Evolutionary conservation across 1,140 invertebrate genomes (phyloP), one percentile per base, ranked within the genome.

Genomic region (Brachionus koreanus): DNA sequence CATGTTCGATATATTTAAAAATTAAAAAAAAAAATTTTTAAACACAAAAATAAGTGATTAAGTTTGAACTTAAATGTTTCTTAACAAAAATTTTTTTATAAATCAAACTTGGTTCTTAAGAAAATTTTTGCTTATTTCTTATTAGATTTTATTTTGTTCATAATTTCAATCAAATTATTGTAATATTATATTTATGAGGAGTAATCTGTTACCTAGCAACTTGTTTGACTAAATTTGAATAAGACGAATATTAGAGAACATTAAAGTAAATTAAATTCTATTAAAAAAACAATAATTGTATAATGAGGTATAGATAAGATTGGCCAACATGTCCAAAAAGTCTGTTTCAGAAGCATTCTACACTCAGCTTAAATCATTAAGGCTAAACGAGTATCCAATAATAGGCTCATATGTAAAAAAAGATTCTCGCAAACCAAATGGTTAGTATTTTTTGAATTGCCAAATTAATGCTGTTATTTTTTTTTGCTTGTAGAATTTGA

Each of bases 341-440:
- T 46, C 39, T 43, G 69, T 74, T 12, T 46, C 39, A 46, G 69
- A 74, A n/a, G 37, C 39, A 46, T 74, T 74, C 43, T 46, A 25
- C 10, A 74, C 12, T 46, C 69, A 74, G 25, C 39, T 74, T 5
- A 74, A 74, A 46, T 74, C 69, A 46, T 29, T 74, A 13, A 13
- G 69, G 25, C 37, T 74, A 3, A 74, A 46, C 46, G 69, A 74
- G n/a, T 74, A 74, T 46, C 69, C 69, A n/a, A 25, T 43, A 13
- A 23, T 46, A 25, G 69, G 69, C 12, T 25, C 19, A 46, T 19
- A 74, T 46, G 16, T 74, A 12, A 74, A 74, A 74, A 69, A 69
- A 69, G 35, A 69, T 10, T 12, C 13, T 4, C 65, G 65, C 3
- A 69, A 39, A 69, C 65, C 65, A 69, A 69, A 69, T 39, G 16